Evolutionary conservation across 1,140 invertebrate genomes (phyloP).

Genomic region (Phortica variegata): DNA sequence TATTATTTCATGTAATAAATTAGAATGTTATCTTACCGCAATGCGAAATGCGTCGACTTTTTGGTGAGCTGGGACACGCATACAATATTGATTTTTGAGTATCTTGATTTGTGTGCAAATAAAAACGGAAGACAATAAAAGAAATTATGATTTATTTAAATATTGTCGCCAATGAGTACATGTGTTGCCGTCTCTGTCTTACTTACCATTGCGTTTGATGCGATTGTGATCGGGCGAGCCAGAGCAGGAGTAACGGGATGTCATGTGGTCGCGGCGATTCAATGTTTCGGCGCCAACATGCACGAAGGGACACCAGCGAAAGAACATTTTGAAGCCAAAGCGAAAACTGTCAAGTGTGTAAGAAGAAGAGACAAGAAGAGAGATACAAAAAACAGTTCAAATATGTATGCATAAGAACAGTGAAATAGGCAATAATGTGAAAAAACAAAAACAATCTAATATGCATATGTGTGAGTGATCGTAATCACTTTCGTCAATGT

Average conservation of each 20-base stretch:
- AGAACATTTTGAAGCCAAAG: slow-evolving; percentile 83
- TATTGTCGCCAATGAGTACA: background rate
- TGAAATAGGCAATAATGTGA: too few species aligned
- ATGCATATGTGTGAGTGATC: too few species aligned
- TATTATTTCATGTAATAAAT: background rate
- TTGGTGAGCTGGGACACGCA: slow-evolving; percentile 50
- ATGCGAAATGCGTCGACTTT: slow-evolving; percentile 49
- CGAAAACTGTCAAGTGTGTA: slow-evolving; percentile 76
- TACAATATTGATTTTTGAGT: slow-evolving; percentile 57
- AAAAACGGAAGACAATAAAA: slow-evolving; percentile 9
- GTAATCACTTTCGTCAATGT: too few species aligned
- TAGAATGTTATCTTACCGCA: too few species aligned
- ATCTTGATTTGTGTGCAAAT: slow-evolving; percentile 31
- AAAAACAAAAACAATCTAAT: too few species aligned
- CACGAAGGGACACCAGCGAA: slow-evolving; percentile 78
- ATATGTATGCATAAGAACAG: too few species aligned
- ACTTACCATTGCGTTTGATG: slow-evolving; percentile 70
- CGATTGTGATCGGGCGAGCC: slow-evolving; percentile 72
- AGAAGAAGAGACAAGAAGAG: too few species aligned
- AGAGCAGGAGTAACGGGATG: slow-evolving; percentile 69
- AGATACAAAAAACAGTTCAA: too few species aligned
- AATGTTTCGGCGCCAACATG: slow-evolving; percentile 66
- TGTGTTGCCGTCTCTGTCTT: background rate
- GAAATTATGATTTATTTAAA: slow-evolving; percentile 1
- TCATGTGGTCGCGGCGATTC: slow-evolving; percentile 67